Percentiles rank a stretch among this genome's conserved stretches.
phyloP scores from a whole-genome alignment of 2,797 vertebrate genomes.

The Pangasius sanitwongsei region DNA sequence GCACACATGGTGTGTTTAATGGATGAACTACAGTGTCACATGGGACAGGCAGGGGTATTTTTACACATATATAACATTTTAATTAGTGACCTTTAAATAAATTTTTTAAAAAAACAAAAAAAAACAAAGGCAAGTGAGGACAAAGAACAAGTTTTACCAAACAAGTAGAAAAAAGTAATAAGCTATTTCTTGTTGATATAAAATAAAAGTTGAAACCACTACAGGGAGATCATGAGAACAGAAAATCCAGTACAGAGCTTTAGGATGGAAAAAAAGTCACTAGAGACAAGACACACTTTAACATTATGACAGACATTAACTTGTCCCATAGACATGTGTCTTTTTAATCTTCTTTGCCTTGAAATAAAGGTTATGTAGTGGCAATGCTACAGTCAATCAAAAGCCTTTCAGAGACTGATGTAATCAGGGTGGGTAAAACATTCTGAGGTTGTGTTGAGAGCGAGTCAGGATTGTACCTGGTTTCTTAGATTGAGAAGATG shows the following conservation, averaged over 20 bases:
- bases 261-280: not conserved
- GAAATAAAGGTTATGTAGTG: conserved; percentile 20
- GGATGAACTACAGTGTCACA: conserved; percentile 25
- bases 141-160: not conserved
- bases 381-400: conserved; percentile 27
- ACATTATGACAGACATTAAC: not conserved
- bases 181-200: not conserved
- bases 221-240: conserved; percentile 1
- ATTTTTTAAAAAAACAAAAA: not conserved
- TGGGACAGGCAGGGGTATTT: not conserved
- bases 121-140: not conserved
- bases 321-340: conserved; percentile 34
- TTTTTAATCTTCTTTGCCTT: conserved; percentile 35
- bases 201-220: not conserved
- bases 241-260: not conserved
- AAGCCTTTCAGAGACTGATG: not conserved
- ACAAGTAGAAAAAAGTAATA: conserved; percentile 9
- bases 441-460: conserved; percentile 12
- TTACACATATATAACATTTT: not conserved
- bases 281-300: not conserved
- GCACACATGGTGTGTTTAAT: conserved; percentile 43
- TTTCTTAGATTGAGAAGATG: conserved; percentile 89
- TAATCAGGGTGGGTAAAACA: conserved; percentile 18
- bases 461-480: conserved; percentile 78
- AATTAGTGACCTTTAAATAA: not conserved